A percentile compares a stretch with the other conserved stretches of the same genome.
These are phyloP conservation scores for Opisthocomus hoazin DNA, from an alignment of 2,113 vertebrate species.

Conservation along the genomic window DNA sequence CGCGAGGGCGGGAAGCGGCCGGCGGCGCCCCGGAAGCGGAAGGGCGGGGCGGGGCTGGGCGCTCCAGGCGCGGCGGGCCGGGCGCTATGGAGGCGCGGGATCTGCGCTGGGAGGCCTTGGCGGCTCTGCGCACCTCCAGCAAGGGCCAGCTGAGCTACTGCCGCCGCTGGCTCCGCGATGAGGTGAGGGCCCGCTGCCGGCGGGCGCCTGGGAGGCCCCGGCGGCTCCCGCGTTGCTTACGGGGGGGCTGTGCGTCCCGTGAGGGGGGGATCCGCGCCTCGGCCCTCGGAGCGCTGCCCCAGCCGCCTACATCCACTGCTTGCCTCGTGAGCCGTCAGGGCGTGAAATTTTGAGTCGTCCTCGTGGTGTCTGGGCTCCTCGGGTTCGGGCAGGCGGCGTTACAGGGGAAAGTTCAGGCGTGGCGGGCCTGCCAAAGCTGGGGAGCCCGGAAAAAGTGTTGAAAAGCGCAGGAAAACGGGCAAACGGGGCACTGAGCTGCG, in stretches of 20 bases:
- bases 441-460: neutral
- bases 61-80: accelerated
- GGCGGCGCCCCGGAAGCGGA: neutral
- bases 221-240: neutral
- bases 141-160: conserved; percentile 73
- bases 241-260: neutral
- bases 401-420: neutral
- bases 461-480: neutral
- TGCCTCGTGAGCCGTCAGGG: neutral
- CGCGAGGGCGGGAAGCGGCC: neutral
- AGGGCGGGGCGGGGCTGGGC: neutral
- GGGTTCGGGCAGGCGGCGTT: neutral
- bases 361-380: too few relatives aligned
- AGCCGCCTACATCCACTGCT: accelerated
- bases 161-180: conserved; percentile 52
- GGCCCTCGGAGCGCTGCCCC: neutral
- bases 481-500: accelerated
- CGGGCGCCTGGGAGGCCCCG: neutral
- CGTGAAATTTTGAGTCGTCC: too few relatives aligned
- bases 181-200: conserved; percentile 42
- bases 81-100: conserved; percentile 17
- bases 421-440: too few relatives aligned
- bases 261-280: neutral
- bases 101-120: conserved; percentile 70
- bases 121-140: conserved; percentile 65